These are phyloP conservation scores for Enteromius afrohamiltoni DNA, from an alignment of 2,797 vertebrate genomes.

Conservation along the genomic window DNA sequence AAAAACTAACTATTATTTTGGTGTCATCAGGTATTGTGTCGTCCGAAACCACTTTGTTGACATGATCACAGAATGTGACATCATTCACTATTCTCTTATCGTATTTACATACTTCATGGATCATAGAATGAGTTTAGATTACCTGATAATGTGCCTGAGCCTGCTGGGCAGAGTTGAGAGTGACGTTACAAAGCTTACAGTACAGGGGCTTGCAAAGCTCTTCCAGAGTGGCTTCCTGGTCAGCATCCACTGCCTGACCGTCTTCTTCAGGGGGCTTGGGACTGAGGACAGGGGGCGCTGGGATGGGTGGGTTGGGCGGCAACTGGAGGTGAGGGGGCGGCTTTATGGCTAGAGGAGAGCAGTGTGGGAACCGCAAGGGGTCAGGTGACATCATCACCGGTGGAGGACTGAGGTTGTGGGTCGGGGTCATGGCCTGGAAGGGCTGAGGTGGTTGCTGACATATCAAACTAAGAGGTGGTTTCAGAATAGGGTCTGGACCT, in stretches of 20 bases:
- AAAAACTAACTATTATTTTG: not conserved
- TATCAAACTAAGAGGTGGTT: constrained; percentile 77
- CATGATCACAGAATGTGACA: not conserved
- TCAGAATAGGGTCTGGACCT: constrained; percentile 79
- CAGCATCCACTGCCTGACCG: constrained; percentile 76
- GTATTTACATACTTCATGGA: not conserved
- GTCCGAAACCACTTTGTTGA: constrained; percentile 2
- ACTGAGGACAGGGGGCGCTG: constrained; percentile 66
- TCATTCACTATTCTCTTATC: not conserved
- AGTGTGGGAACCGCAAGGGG: constrained; percentile 67
- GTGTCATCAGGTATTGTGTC: not conserved
- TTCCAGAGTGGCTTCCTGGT: constrained; percentile 88
- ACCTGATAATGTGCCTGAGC: constrained; percentile 99
- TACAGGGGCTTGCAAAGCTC: constrained; percentile 96
- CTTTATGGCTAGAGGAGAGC: constrained; percentile 68
- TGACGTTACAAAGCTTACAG: constrained; percentile 98
- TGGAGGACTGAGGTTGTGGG: constrained; percentile 74
- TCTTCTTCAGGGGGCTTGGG: constrained; percentile 85
- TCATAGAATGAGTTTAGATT: constrained; percentile 57
- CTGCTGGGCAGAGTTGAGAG: constrained; percentile 96
- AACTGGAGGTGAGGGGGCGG: constrained; percentile 71
- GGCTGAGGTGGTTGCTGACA: constrained; percentile 76
- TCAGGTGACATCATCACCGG: constrained; percentile 67
- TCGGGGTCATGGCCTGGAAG: constrained; percentile 74
- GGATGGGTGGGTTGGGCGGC: constrained; percentile 69